These are phyloP conservation scores for Hydropsyche tenuis DNA, from an alignment of 1,140 invertebrate species.

Conservation along the genomic window DNA sequence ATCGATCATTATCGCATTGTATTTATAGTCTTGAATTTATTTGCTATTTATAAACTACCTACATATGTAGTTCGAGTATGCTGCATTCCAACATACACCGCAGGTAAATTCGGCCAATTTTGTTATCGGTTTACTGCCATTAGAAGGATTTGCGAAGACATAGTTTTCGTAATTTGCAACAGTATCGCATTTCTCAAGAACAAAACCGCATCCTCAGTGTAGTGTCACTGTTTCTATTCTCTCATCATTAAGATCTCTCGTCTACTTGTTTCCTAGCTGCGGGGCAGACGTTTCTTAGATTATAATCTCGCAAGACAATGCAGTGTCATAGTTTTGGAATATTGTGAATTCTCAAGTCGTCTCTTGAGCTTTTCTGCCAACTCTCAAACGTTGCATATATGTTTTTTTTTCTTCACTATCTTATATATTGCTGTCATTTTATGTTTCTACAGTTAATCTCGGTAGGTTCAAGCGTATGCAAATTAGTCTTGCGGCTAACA, in stretches of 20 bases:
- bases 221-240: not conserved
- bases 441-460: not conserved
- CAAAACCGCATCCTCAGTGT: constrained; percentile 26
- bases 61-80: too few relatives aligned
- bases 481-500: not conserved
- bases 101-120: too few relatives aligned
- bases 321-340: not conserved
- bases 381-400: too few relatives aligned
- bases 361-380: not conserved
- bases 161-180: constrained; percentile 36
- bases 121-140: too few relatives aligned
- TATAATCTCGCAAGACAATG: constrained; percentile 40
- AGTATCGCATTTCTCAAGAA: constrained; percentile 42
- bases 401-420: too few relatives aligned
- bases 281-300: constrained; percentile 41
- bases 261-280: not conserved
- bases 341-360: not conserved
- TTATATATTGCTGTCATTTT: too few relatives aligned
- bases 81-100: too few relatives aligned
- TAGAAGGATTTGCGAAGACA: too few relatives aligned
- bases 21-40: too few relatives aligned
- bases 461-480: not conserved
- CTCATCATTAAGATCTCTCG: constrained; percentile 20
- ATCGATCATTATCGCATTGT: too few relatives aligned
- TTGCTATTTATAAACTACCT: too few relatives aligned